Evolutionary conservation across 2,113 vertebrate species (phyloP).

Genomic region (Scartelaos histophorus): DNA sequence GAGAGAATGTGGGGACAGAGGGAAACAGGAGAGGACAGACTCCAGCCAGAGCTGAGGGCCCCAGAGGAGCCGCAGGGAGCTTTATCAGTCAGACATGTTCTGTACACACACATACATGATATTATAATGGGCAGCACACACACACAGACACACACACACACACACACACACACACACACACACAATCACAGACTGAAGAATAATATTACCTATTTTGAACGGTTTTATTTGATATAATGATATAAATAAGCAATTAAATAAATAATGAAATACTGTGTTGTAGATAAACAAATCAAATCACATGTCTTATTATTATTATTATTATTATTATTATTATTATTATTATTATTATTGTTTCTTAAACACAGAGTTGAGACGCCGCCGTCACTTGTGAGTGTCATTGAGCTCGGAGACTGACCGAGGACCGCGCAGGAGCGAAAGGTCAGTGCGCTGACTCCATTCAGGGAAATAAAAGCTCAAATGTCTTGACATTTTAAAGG

Average conservation of each 20-base stretch:
- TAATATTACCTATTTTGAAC: neutral
- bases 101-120: slow-evolving; percentile 75
- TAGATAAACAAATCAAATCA: neutral
- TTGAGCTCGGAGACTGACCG: slow-evolving; percentile 2
- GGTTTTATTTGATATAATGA: no score
- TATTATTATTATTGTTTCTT: neutral
- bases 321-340: no score
- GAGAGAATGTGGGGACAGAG: slow-evolving; percentile 12
- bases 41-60: slow-evolving; percentile 54
- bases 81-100: slow-evolving; percentile 61
- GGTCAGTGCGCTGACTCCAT: slow-evolving; percentile 66
- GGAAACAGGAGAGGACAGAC: slow-evolving; percentile 40
- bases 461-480: slow-evolving; percentile 68
- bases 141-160: slow-evolving; percentile 17
- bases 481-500: slow-evolving; percentile 70
- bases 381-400: slow-evolving; percentile 1
- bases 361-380: slow-evolving; percentile 1
- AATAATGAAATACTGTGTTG: neutral
- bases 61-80: slow-evolving; percentile 52
- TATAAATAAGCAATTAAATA: neutral
- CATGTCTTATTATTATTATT: no score
- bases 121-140: slow-evolving; percentile 61
- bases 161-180: slow-evolving; percentile 17
- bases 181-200: neutral
- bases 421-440: slow-evolving; percentile 49